These are phyloP conservation scores for Phytoseiulus persimilis DNA, from an alignment of 2,888 invertebrate species.

Conservation along the genomic window DNA sequence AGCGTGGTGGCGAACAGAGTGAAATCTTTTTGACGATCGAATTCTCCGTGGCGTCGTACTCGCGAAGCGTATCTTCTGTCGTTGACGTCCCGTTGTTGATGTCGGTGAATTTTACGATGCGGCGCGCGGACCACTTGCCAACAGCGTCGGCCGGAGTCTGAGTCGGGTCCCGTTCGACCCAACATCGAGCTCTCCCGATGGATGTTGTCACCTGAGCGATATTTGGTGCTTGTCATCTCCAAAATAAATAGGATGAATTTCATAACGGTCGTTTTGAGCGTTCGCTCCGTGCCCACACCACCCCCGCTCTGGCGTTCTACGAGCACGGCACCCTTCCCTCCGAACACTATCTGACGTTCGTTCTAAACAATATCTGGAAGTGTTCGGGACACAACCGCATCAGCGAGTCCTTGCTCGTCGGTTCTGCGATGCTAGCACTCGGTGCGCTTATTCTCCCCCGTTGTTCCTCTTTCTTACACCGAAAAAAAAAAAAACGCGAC, in stretches of 20 bases:
- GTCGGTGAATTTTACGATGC: too few species aligned
- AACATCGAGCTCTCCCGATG: too few species aligned
- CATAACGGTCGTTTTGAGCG: background rate
- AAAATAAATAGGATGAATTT: background rate
- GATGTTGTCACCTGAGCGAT: too few species aligned
- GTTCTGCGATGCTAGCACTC: background rate
- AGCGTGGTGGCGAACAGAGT: background rate
- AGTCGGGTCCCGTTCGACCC: too few species aligned
- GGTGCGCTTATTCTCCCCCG: background rate
- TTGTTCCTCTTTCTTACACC: background rate
- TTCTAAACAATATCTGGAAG: conserved; percentile 5
- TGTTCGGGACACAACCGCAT: background rate
- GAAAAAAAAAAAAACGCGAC: background rate
- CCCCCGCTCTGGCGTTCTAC: background rate
- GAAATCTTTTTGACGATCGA: background rate
- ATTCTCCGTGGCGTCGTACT: background rate
- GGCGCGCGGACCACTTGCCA: too few species aligned
- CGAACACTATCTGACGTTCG: background rate
- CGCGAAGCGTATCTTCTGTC: too few species aligned
- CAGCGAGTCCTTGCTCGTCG: background rate
- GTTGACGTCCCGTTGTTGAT: too few species aligned
- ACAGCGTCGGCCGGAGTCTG: too few species aligned
- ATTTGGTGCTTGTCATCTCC: background rate
- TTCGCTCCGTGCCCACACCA: background rate
- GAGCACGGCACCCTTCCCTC: background rate